Conservation (phyloP, 2,113 vertebrate species). For the Chiloscyllium plagiosum region DNA sequence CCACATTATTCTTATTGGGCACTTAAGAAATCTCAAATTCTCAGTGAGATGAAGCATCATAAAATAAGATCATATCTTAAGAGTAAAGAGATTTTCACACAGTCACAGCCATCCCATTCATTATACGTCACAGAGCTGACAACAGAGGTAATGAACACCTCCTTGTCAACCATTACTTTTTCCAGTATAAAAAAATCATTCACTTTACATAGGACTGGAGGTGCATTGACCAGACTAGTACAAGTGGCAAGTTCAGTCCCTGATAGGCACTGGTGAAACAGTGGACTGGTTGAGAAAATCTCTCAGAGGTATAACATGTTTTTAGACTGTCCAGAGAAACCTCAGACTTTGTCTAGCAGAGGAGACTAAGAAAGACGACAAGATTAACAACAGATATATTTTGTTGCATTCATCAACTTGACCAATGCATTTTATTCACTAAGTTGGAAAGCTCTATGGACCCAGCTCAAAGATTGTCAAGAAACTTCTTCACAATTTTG, state of each 20-base stretch:
- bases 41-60: neutral
- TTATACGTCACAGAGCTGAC: too few relatives aligned
- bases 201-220: neutral
- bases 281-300: neutral
- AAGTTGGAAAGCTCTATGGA: too few relatives aligned
- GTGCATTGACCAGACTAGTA: neutral
- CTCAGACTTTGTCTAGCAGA: too few relatives aligned
- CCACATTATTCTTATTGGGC: neutral
- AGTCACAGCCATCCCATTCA: neutral
- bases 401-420: too few relatives aligned
- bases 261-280: neutral
- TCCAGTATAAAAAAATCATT: neutral
- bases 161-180: neutral
- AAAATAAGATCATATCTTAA: neutral
- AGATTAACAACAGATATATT: too few relatives aligned
- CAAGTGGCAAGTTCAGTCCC: neutral
- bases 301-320: too few relatives aligned
- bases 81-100: neutral
- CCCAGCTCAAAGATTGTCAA: too few relatives aligned
- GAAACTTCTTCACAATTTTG: too few relatives aligned
- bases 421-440: too few relatives aligned
- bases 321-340: too few relatives aligned
- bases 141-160: neutral
- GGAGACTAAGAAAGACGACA: too few relatives aligned
- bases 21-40: neutral